A percentile compares a stretch with the other conserved stretches of the same genome.
Conservation (phyloP, 2,797 vertebrate species). For the Brachyalestes nurse region DNA sequence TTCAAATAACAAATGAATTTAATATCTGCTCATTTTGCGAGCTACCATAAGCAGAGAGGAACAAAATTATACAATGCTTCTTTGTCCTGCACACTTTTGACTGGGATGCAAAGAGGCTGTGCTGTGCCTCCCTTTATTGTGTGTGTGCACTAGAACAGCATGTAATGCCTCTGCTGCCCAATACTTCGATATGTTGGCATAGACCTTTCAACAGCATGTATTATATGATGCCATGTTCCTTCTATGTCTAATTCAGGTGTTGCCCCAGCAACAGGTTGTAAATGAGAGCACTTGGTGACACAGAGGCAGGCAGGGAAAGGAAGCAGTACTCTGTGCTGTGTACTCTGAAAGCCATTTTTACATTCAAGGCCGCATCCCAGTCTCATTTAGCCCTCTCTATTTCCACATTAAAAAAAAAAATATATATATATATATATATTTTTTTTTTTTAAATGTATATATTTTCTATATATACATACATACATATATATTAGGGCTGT, state of each 20-base stretch:
- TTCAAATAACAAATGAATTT: too few relatives aligned
- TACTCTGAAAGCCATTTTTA: not conserved
- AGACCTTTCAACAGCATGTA: conserved; percentile 13
- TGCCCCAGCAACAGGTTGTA: conserved; percentile 47
- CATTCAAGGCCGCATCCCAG: conserved; percentile 13
- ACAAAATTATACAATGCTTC: too few relatives aligned
- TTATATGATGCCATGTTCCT: not conserved
- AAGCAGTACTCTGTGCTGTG: conserved; percentile 12
- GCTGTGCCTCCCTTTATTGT: too few relatives aligned
- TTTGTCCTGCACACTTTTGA: too few relatives aligned
- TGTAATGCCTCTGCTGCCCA: not conserved
- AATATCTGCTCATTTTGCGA: too few relatives aligned
- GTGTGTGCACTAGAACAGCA: not conserved
- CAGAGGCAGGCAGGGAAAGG: not conserved
- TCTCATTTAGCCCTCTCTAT: conserved; percentile 24
- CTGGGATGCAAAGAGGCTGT: too few relatives aligned
- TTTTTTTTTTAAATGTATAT: too few relatives aligned
- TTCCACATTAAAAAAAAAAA: too few relatives aligned
- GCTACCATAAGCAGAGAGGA: too few relatives aligned
- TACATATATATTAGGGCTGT: too few relatives aligned
- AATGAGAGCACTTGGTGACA: conserved; percentile 11
- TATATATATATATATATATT: too few relatives aligned
- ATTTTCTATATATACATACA: too few relatives aligned
- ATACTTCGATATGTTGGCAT: not conserved
- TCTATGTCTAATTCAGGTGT: conserved; percentile 35